Evolutionary conservation across 1,140 invertebrate genomes (phyloP).

Genomic region (Matsumurasca onukii): DNA sequence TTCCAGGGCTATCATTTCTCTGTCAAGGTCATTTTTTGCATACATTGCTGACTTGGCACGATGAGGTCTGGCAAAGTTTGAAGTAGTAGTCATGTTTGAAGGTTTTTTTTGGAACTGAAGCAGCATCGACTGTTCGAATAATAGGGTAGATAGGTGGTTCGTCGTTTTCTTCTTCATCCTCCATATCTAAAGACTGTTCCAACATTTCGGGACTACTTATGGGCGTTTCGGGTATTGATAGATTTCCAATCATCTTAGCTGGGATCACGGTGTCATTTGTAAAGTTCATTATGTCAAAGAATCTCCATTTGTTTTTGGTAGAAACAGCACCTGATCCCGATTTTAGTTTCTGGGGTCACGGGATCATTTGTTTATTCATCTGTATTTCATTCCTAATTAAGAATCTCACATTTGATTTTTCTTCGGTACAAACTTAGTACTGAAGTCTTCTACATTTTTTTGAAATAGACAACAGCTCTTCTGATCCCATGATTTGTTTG

Average conservation of each 20-base stretch:
- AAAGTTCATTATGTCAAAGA: not conserved
- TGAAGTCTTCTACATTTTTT: not conserved
- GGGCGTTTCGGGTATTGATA: not conserved
- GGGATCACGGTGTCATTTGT: not conserved
- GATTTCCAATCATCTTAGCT: not conserved
- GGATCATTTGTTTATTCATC: too few relatives aligned
- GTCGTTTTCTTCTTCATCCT: not conserved
- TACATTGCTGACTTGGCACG: not conserved
- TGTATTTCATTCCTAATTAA: too few relatives aligned
- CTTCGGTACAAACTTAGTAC: not conserved
- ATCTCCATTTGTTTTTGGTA: not conserved
- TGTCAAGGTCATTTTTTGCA: not conserved
- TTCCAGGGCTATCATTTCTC: not conserved
- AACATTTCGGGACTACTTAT: not conserved
- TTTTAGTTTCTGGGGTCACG: too few relatives aligned
- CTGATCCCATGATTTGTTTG: too few relatives aligned
- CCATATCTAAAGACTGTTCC: not conserved
- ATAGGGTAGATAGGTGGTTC: not conserved
- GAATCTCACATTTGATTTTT: not conserved
- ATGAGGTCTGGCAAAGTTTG: not conserved
- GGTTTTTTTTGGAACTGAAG: not conserved
- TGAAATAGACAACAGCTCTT: too few relatives aligned
- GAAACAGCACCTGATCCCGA: not conserved
- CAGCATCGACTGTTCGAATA: not conserved
- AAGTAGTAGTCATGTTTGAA: not conserved